phyloP scores from a whole-genome alignment of 2,888 invertebrate genomes.

The Dasysyrphus tricinctus region DNA sequence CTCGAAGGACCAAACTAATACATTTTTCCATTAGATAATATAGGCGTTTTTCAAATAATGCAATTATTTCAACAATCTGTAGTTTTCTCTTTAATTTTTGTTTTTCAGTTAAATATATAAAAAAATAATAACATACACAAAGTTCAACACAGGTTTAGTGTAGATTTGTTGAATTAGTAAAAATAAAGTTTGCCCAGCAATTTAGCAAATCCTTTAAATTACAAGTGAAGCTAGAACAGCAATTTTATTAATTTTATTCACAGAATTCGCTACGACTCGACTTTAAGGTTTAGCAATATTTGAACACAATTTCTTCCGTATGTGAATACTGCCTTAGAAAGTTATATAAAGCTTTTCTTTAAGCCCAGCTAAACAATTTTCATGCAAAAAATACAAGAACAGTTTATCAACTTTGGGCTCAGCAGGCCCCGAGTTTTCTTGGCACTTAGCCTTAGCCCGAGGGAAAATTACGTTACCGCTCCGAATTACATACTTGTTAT shows the following conservation, averaged over 20 bases:
- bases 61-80: background rate
- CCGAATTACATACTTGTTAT: too few relatives aligned
- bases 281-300: too few relatives aligned
- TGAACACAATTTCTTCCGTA: too few relatives aligned
- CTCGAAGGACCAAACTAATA: conserved; percentile 66
- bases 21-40: conserved; percentile 50
- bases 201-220: background rate
- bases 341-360: too few relatives aligned
- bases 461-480: too few relatives aligned
- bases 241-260: background rate
- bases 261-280: too few relatives aligned
- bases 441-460: too few relatives aligned
- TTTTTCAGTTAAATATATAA: background rate
- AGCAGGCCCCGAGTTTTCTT: too few relatives aligned
- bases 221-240: background rate
- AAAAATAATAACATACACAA: background rate
- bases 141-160: background rate
- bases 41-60: conserved; percentile 41
- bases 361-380: too few relatives aligned
- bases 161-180: background rate
- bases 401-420: too few relatives aligned
- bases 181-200: background rate
- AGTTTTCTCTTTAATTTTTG: background rate
- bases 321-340: too few relatives aligned
- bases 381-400: too few relatives aligned